Evolutionary conservation across 2,888 invertebrate species (phyloP), one percentile per base, ranked within the genome.

Genomic region (Branchellion lobata): DNA sequence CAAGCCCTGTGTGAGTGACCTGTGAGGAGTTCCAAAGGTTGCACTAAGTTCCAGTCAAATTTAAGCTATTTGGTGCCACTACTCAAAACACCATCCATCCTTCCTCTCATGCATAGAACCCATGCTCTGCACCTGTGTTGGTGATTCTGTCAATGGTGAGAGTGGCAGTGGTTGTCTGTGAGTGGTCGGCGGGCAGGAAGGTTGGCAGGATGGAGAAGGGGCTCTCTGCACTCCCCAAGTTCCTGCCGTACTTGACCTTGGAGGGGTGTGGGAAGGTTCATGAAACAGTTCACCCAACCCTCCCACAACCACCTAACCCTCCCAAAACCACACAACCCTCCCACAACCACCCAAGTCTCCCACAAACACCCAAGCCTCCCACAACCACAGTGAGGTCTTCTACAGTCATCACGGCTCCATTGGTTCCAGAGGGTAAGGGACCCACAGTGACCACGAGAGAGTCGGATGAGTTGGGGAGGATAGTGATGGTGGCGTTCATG

Each of bases 81-180:
- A n/a, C n/a, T n/a, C n/a, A n/a, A n/a, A n/a, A n/a, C n/a, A n/a
- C n/a, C n/a, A n/a, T n/a, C n/a, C n/a, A n/a, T n/a, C n/a, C n/a
- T n/a, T n/a, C 18, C 27, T 68, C 27, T 27, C 3, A 69, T 69
- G 2, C 11, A 3, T 69, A 2, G 2, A 3, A 69, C 21, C n/a
- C 33, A 8, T 27, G 24, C n/a, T 8, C 3, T 33, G 73, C 40
- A 82, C 86, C 85, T 78, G 85, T 82, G 81, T 87, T 86, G 33
- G 85, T 85, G 8, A 86, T 82, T 18, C 85, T 83, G 53, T 85
- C 85, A 1, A 86, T 47, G 76, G 84, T 83, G 0, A 84, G 34
- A 36, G 73, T 81, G 0, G 80, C 85, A 24, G 82, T 82, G 77
- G 84, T 84, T 27, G 82, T 82, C 81, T 86, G 85, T 47, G 84